Base-by-base conservation (phyloP, 1,140 invertebrate genomes). In the Drosophila dunni region DNA sequence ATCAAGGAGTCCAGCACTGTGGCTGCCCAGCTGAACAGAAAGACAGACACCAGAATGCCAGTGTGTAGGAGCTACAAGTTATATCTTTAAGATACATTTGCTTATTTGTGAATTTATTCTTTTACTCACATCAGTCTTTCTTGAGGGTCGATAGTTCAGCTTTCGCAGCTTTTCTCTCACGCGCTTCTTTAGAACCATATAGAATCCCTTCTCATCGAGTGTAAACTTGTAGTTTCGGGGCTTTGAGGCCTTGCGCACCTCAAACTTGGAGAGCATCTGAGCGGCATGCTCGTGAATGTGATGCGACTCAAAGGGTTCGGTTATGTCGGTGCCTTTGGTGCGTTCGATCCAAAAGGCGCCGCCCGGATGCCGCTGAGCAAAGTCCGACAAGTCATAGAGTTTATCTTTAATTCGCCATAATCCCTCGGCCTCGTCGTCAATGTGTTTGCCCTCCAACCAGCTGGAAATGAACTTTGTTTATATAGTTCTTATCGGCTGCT, bases 331-430 rank as follows among this genome's bases (percentile, higher is more conserved):
- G 4, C 95, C 96, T 91, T 95, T 95, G 3, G 96, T 96, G 3
- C 95, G 61, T 60, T 93, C 81, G 7, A 97, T 90, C 96, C 96
- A 97, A 81, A 96, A 95, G 8, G 91, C 54, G 11, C 97, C 97
- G 34, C 97, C 97, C n/a, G 97, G 97, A 94, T 98, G 97, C 15
- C 84, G 94, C 0, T 94, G 69, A 0, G 95, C 91, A 80, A 97
- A 98, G 15, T 93, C 92, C 5, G 92, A 93, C 11, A 98, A 93
- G 91, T 97, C 95, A 84, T 97, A 97, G 0, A 98, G 93, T 44
- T 93, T 93, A 91, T 97, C 94, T 73, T 95, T 94, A 11, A 97
- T 94, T 63, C 97, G 93, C 97, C 97, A 98, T 0, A 97, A 92
- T 7, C 94, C 94, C 90, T 96, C 96, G 0, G 96, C 95, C 10